These are phyloP conservation scores for Torymus texanus DNA, from an alignment of 2,888 invertebrate species.

Conservation along the genomic window DNA sequence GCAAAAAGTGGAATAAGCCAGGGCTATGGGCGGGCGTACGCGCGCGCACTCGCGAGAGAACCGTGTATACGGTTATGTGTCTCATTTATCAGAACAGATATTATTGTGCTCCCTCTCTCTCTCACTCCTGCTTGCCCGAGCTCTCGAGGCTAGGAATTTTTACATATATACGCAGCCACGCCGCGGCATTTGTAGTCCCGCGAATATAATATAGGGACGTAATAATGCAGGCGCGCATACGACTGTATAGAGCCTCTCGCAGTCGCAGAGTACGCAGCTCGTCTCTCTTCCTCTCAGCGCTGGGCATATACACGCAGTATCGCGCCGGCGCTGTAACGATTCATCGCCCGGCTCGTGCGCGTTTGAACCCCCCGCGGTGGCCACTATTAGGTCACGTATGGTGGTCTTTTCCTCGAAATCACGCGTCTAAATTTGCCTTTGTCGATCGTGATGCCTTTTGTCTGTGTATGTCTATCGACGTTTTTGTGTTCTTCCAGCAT, in stretches of 20 bases:
- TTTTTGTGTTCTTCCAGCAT: no score
- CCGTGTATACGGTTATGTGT: constrained; percentile 73
- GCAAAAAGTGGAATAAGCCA: constrained; percentile 72
- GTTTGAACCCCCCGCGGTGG: constrained; percentile 29
- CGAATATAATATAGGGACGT: constrained; percentile 72
- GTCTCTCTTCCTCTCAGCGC: constrained; percentile 48
- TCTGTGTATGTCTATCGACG: no score
- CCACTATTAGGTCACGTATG: constrained; percentile 57
- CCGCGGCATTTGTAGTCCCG: constrained; percentile 71
- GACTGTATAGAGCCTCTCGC: no score
- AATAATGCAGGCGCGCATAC: constrained; percentile 68
- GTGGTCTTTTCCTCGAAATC: constrained; percentile 25
- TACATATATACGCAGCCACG: constrained; percentile 63
- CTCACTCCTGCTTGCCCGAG: constrained; percentile 66
- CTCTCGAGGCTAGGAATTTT: constrained; percentile 67
- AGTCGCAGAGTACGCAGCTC: constrained; percentile 31
- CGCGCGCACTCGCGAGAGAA: constrained; percentile 53
- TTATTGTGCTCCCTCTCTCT: constrained; percentile 66
- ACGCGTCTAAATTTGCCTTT: constrained; percentile 1
- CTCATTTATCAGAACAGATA: constrained; percentile 74
- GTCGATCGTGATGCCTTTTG: no score
- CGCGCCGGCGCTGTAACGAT: constrained; percentile 24
- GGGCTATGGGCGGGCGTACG: constrained; percentile 59
- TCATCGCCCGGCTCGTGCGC: background rate
- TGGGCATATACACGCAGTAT: no score